Conservation (phyloP, 2,797 vertebrate genomes). For the Hapalemur alaotrensis region DNA sequence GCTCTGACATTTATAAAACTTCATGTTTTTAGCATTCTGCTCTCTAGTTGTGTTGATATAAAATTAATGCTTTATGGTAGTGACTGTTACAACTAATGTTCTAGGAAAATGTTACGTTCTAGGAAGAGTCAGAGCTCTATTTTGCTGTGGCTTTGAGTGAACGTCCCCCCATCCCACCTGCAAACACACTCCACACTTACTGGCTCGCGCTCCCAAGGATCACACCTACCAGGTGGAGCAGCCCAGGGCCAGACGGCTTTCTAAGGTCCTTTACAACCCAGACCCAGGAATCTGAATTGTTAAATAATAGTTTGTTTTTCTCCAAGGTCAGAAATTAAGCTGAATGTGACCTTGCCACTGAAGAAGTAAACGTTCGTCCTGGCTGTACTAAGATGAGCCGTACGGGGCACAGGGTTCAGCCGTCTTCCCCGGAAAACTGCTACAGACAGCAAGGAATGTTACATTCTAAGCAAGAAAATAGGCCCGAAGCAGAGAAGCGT, state of each 20-base stretch:
- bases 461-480: background rate
- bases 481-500: background rate
- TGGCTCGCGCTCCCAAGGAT: background rate
- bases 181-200: background rate
- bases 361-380: background rate
- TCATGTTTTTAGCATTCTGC: background rate
- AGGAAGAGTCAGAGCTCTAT: background rate
- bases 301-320: background rate
- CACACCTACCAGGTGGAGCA: background rate
- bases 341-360: slow-evolving; percentile 2
- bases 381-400: background rate
- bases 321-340: slow-evolving; percentile 12
- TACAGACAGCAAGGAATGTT: background rate
- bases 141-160: background rate
- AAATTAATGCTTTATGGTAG: slow-evolving; percentile 21
- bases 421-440: background rate
- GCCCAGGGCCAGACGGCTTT: background rate
- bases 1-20: background rate
- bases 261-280: background rate
- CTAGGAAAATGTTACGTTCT: background rate
- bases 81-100: background rate
- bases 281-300: background rate
- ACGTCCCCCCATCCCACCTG: background rate
- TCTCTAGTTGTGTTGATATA: background rate
- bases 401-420: background rate